Evolutionary conservation across 2,797 vertebrate genomes (phyloP).

Genomic region (Phataginus tetradactyla): DNA sequence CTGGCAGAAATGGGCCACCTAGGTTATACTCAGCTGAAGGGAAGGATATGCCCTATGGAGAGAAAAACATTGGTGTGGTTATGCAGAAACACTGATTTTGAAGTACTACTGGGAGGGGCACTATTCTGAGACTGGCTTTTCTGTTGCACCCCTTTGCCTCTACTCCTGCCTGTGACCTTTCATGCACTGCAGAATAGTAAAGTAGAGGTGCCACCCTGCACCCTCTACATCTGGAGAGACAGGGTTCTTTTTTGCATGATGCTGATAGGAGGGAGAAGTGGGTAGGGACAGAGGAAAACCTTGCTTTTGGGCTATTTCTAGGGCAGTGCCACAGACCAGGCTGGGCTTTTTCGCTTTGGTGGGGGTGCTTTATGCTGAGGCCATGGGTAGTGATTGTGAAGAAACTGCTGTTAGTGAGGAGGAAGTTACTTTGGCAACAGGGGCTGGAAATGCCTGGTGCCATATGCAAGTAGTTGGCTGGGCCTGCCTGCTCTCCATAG

Average conservation of each 20-base stretch:
- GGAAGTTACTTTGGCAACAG: neutral
- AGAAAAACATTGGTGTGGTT: neutral
- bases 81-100: neutral
- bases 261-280: neutral
- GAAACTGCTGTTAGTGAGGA: neutral
- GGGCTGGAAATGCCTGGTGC: neutral
- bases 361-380: neutral
- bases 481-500: fast-evolving
- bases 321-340: fast-evolving
- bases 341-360: neutral
- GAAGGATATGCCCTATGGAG: too few species aligned
- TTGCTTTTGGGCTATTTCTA: neutral
- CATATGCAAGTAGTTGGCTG: fast-evolving
- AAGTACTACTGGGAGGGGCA: neutral
- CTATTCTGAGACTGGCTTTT: neutral
- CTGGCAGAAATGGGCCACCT: neutral
- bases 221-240: neutral
- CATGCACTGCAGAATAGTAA: neutral
- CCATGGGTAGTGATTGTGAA: neutral
- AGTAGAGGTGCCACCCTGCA: neutral
- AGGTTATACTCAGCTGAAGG: neutral
- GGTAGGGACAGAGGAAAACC: neutral
- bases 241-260: neutral
- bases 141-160: neutral
- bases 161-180: neutral